Conservation (phyloP, 2,888 invertebrate species). For the Ischnus inquisitorius region DNA sequence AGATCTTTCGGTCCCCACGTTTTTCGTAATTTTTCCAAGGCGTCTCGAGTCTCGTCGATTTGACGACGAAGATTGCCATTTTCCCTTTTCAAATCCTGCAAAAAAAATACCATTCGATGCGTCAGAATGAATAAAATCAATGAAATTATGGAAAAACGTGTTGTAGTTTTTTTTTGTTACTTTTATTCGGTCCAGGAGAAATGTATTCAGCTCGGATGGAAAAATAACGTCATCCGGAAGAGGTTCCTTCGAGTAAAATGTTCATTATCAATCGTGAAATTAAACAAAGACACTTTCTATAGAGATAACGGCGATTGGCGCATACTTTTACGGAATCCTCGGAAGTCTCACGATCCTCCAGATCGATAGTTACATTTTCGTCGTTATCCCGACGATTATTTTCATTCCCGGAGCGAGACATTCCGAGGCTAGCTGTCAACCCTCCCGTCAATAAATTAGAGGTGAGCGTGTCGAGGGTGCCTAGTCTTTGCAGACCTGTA, state of each 20-base stretch:
- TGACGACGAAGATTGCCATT: slow-evolving; percentile 77
- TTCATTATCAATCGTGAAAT: slow-evolving; percentile 13
- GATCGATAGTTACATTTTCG: slow-evolving; percentile 47
- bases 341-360: slow-evolving; percentile 64
- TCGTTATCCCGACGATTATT: neutral
- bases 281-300: neutral
- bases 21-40: slow-evolving; percentile 60
- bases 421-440: slow-evolving; percentile 38
- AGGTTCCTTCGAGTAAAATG: slow-evolving; percentile 50
- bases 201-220: slow-evolving; percentile 88
- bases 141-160: too few relatives aligned
- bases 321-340: slow-evolving; percentile 65
- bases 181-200: slow-evolving; percentile 88
- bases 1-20: neutral
- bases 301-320: neutral
- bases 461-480: neutral
- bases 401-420: slow-evolving; percentile 13
- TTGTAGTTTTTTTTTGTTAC: slow-evolving; percentile 85
- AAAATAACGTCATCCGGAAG: slow-evolving; percentile 86
- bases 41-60: slow-evolving; percentile 74
- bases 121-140: neutral
- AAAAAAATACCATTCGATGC: neutral
- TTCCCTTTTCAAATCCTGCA: slow-evolving; percentile 77
- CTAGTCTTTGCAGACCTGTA: neutral
- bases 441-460: neutral